Percentiles rank a stretch among this genome's conserved stretches.
Conservation (phyloP, 92 coral and sea anemone genomes). For the Virgularia gustaviana region DNA sequence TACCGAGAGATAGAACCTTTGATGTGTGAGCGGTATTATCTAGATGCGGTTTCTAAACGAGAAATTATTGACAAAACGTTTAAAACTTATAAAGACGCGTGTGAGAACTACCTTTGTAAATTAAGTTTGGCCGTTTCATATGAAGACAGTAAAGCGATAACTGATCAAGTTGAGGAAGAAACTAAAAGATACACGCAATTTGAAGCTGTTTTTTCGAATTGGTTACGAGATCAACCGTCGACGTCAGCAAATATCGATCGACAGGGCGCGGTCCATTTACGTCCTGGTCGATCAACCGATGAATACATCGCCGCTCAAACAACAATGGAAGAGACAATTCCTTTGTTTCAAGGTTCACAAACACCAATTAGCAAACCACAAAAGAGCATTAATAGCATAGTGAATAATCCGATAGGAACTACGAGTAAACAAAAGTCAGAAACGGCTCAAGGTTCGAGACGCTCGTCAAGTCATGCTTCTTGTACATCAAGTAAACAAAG, state of each 20-base stretch:
- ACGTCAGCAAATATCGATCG: background rate
- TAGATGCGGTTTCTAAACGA: background rate
- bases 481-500: slow-evolving; percentile 21
- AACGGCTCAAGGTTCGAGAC: too few relatives aligned
- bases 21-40: too few relatives aligned
- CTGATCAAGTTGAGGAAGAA: background rate
- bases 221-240: background rate
- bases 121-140: too few relatives aligned
- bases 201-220: background rate
- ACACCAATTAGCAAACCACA: background rate
- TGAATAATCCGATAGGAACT: background rate
- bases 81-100: background rate
- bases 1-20: too few relatives aligned
- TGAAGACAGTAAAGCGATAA: background rate
- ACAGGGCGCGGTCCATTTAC: slow-evolving; percentile 5
- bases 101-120: too few relatives aligned
- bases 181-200: background rate
- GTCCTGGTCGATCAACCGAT: background rate
- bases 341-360: background rate
- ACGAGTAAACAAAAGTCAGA: too few relatives aligned
- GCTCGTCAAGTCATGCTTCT: too few relatives aligned
- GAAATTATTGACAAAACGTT: background rate
- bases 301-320: background rate
- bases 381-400: background rate
- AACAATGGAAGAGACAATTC: background rate